Base-by-base conservation (phyloP, 2,888 invertebrate genomes). In the Tetranychus truncatus region DNA sequence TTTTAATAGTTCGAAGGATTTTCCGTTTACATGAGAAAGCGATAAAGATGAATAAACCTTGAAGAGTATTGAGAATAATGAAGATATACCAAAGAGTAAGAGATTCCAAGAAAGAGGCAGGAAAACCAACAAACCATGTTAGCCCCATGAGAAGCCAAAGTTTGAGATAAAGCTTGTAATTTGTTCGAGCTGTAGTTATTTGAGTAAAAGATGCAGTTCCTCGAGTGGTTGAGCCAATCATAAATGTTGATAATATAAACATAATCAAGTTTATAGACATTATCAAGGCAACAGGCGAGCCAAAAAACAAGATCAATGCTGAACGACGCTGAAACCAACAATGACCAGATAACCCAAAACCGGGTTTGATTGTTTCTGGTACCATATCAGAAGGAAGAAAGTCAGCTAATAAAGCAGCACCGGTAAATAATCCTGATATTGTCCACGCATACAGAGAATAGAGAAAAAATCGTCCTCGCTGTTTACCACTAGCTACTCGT, bases 321-420 rank as follows among this genome's bases (percentile, higher is more conserved):
- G 82, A 81, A 8, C 83, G 81, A 66, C 83, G 83, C 9, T 83
- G 83, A 79, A 86, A 84, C 86, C 86, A 86, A 78, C 86, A 86
- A 6, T 78, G 72, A 45, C 82, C 80, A 34, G 82, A 79, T 18
- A 78, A 77, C 3, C 85, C 85, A 79, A 86, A 85, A 73, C 80
- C 80, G 0, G 86, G 85, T 74, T 82, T 81, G 77, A 82, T 82
- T 1, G 76, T 74, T 9, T 74, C 73, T 0, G 79, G 74, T 5
- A 67, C 15, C 6, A 66, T 15, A 69, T 21, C 24, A 9, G 11
- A 5, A 11, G 45, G 73, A 24, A 34, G 7, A n/a, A 34, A 21
- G 20, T 74, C 74, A 18, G 45, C 45, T 11, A n/a, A 18, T n/a
- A 74, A n/a, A 20, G 69, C 74, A 15, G 44, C n/a, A 11, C 21